Conservation (phyloP, 2,113 vertebrate species). For the Rhombomys opimus region DNA sequence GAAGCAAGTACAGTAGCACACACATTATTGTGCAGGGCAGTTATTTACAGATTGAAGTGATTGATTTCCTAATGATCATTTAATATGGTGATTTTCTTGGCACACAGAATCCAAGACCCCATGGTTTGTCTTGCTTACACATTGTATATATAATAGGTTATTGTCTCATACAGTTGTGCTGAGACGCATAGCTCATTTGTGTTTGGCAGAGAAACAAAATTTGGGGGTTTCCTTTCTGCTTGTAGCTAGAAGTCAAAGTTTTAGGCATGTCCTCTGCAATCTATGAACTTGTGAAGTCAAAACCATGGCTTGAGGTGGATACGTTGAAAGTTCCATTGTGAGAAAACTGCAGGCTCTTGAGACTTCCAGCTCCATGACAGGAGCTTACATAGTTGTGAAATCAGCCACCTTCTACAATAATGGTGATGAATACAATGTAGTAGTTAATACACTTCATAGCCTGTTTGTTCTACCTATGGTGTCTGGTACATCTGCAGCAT, state of each 20-base stretch:
- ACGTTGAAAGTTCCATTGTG: neutral
- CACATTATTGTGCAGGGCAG: neutral
- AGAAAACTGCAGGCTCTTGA: neutral
- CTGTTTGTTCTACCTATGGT: neutral
- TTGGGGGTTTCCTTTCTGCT: neutral
- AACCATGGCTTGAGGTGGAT: neutral
- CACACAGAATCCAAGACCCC: neutral
- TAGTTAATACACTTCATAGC: neutral
- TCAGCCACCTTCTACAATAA: neutral
- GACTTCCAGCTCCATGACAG: neutral
- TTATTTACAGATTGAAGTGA: constrained; percentile 59
- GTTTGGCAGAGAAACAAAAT: neutral
- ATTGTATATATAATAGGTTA: neutral
- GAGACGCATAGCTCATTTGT: neutral
- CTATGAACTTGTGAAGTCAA: neutral
- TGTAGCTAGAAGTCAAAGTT: neutral
- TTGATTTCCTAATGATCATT: constrained; percentile 62
- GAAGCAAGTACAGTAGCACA: constrained; percentile 36
- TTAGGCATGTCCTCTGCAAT: neutral
- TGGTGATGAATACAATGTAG: neutral
- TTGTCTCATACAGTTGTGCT: neutral
- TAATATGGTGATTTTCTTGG: constrained; percentile 32
- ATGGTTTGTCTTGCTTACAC: neutral
- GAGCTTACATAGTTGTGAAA: constrained; percentile 1
- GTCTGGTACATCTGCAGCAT: neutral